Conservation (phyloP, 1,140 invertebrate genomes). For the Diuraphis noxia region DNA sequence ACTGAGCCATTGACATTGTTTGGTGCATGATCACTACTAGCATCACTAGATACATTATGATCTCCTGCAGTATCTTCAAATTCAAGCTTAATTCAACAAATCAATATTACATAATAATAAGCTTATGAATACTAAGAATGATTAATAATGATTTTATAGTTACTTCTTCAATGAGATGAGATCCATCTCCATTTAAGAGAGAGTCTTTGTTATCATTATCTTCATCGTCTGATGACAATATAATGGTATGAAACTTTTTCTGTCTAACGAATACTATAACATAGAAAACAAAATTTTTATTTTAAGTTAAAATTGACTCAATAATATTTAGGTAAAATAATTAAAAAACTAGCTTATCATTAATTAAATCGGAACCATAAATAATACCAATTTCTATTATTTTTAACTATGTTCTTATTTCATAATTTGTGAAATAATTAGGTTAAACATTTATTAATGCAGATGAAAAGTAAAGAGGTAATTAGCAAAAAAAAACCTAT, state of each 20-base stretch:
- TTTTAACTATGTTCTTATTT: neutral
- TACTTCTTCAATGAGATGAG: slow-evolving; percentile 37
- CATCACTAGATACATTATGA: slow-evolving; percentile 16
- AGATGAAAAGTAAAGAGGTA: neutral
- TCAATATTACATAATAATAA: neutral
- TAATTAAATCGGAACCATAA: neutral
- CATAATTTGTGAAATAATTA: neutral
- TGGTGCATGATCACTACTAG: neutral
- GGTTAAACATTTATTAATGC: neutral
- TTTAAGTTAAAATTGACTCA: neutral
- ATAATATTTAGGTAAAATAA: neutral
- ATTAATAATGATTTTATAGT: neutral
- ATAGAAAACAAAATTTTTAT: neutral
- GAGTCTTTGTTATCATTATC: neutral
- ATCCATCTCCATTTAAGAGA: neutral
- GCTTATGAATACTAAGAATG: neutral
- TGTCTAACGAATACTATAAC: neutral
- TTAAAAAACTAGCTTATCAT: neutral
- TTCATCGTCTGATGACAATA: slow-evolving; percentile 37
- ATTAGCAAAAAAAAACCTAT: neutral
- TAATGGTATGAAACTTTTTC: neutral
- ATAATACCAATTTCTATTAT: neutral
- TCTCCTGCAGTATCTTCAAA: neutral
- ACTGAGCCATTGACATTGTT: neutral
- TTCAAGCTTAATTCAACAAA: neutral